These are phyloP conservation scores for Salticus scenicus DNA, from an alignment of 2,888 invertebrate genomes.

Conservation along the genomic window DNA sequence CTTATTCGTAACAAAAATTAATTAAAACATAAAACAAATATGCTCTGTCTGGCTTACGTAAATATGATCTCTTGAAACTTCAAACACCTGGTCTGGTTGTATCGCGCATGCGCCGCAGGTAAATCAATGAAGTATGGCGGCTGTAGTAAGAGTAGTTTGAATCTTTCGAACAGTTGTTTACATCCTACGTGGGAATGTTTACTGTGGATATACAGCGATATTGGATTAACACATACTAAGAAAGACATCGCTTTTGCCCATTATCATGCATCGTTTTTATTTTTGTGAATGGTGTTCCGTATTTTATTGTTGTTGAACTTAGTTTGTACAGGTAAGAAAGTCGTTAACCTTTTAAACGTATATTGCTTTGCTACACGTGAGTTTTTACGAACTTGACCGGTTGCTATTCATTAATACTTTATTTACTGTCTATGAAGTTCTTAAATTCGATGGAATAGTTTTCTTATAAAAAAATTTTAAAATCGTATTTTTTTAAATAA, in stretches of 20 bases:
- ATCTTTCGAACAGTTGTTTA: conserved; percentile 62
- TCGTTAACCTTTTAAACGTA: conserved; percentile 60
- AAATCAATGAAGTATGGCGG: conserved; percentile 59
- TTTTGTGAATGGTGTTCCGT: conserved; percentile 36
- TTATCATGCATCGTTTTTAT: not conserved
- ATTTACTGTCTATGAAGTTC: no score
- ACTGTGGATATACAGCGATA: conserved; percentile 21
- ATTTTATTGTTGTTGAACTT: conserved; percentile 43
- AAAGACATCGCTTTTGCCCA: not conserved
- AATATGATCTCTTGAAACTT: conserved; percentile 33
- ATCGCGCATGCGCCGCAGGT: conserved; percentile 40
- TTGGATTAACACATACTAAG: not conserved
- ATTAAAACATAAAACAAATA: no score
- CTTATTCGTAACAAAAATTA: no score
- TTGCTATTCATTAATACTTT: no score
- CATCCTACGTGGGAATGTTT: conserved; percentile 4
- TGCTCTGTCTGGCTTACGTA: no score
- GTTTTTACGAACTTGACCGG: conserved; percentile 25
- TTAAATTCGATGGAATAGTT: no score
- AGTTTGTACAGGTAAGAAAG: conserved; percentile 67
- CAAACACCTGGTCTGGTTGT: conserved; percentile 43
- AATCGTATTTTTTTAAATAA: no score
- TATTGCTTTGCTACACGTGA: conserved; percentile 46
- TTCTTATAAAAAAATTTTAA: no score
- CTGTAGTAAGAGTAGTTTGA: conserved; percentile 41